These are phyloP conservation scores for Tyrophagus putrescentiae DNA, from an alignment of 1,140 invertebrate genomes.

Conservation along the genomic window DNA sequence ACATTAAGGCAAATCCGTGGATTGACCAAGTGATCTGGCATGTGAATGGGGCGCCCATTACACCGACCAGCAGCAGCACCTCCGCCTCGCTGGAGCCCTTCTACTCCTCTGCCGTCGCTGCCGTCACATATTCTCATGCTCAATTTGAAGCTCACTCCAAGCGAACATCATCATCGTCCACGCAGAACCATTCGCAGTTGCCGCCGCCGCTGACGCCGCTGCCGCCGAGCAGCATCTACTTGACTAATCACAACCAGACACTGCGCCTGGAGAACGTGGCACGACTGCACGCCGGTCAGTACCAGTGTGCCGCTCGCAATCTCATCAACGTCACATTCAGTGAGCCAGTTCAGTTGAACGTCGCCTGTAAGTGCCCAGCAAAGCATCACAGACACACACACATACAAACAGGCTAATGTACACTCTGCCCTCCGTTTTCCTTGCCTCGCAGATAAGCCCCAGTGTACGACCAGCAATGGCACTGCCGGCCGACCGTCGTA, in stretches of 20 bases:
- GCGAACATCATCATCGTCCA: background rate
- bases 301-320: conserved; percentile 2
- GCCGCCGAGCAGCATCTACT: background rate
- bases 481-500: no score
- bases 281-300: background rate
- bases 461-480: background rate
- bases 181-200: background rate
- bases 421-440: background rate
- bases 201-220: background rate
- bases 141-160: background rate
- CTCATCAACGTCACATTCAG: background rate
- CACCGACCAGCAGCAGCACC: no score
- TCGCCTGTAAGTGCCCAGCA: conserved; percentile 2
- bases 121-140: background rate
- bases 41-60: conserved; percentile 42
- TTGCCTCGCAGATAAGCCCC: background rate
- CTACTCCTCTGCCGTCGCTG: background rate
- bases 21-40: conserved; percentile 59
- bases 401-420: background rate
- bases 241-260: conserved; percentile 13
- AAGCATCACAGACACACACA: background rate
- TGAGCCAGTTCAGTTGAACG: conserved; percentile 8
- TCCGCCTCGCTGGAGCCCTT: background rate
- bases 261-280: background rate
- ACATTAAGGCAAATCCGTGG: conserved; percentile 69